Evolutionary conservation across 2,888 invertebrate species (phyloP), one percentile per base, ranked within the genome.

Genomic region (Drosophila recens): DNA sequence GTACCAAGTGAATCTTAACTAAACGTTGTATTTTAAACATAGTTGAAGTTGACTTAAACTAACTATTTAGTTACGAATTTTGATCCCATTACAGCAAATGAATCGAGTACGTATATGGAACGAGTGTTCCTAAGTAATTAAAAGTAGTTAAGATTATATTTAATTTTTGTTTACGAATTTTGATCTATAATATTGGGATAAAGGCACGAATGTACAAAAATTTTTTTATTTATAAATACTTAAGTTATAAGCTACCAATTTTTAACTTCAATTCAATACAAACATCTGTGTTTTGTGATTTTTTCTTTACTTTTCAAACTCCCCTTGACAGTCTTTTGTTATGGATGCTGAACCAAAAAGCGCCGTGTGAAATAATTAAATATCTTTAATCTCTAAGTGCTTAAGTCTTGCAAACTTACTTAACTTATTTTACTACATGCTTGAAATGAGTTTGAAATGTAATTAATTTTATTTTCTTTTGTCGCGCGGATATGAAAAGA

Each of bases 71-170:
- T 63, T 74, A 74, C 62, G 36, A 73, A 69, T 72, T 61, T 82
- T 87, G 87, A 84, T 82, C 82, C 82, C 82, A 49, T 82, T 80
- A 68, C 73, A 68, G 72, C 73, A 75, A 75, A 68, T 65, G 11
- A 77, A 75, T 42, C 33, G 23, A 71, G 40, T 75, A 75, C 72
- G 42, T 63, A 30, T 15, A 15, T 62, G 56, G 45, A 71, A 75
- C 76, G 62, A 76, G 61, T 61, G 61, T 72, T 30, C 67, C 10
- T 33, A 45, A 71, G 38, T 70, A 64, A 57, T 46, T 57, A 17
- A 33, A 38, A 48, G 10, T 58, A 38, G 36, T 48, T 17, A 36
- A 30, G 42, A 33, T 13, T 49, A 49, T 20, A 9, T 33, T 10
- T 34, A n/a, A 30, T n/a, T 36, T 40, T 67, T 51, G 40, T 38